Conservation (phyloP, 2,113 vertebrate species). For the Vimba vimba region DNA sequence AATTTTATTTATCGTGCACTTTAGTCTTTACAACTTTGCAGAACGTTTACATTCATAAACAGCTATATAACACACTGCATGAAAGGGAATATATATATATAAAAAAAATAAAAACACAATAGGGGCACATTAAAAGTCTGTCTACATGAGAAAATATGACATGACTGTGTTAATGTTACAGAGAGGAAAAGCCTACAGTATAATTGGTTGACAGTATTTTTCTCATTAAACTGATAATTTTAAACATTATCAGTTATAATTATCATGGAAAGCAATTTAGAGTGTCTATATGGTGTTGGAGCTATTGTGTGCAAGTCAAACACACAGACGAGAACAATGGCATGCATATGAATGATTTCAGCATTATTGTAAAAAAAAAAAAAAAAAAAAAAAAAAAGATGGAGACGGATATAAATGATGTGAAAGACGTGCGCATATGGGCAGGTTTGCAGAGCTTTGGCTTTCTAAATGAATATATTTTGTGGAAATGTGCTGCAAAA, state of each 20-base stretch:
- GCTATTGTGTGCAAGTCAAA: background rate
- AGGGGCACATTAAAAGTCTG: background rate
- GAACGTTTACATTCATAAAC: too few species aligned
- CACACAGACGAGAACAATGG: background rate
- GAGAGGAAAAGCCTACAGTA: background rate
- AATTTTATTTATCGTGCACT: too few species aligned
- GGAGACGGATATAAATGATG: too few species aligned
- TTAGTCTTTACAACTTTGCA: too few species aligned
- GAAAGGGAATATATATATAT: too few species aligned
- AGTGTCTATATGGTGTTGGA: background rate
- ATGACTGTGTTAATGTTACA: background rate
- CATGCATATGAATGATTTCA: background rate
- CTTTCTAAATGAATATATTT: background rate
- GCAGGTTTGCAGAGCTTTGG: background rate
- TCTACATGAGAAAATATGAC: background rate
- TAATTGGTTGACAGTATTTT: background rate
- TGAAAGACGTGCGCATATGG: background rate
- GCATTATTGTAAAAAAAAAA: background rate
- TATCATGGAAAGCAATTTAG: constrained; percentile 1
- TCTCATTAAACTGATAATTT: background rate
- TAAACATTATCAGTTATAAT: background rate
- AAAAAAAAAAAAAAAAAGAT: background rate
- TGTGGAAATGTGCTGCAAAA: background rate
- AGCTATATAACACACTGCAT: too few species aligned
- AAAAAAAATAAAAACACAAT: too few species aligned